These are phyloP conservation scores for Coracopsis vasa DNA, from an alignment of 2,113 vertebrate genomes.

Conservation along the genomic window DNA sequence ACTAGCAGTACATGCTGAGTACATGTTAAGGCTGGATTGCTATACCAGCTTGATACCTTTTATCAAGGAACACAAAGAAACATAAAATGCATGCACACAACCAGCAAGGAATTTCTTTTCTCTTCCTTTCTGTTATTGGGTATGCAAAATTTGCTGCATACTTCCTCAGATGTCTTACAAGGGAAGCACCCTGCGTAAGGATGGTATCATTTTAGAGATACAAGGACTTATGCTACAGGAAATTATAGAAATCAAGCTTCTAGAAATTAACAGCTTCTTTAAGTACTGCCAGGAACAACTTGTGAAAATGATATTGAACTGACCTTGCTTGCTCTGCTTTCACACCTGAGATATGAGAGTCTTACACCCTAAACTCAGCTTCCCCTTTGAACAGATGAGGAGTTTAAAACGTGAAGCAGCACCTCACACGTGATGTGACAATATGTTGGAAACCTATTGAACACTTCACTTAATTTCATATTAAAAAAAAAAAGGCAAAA, in stretches of 20 bases:
- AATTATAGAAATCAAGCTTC: background rate
- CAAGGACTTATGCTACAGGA: fast-evolving
- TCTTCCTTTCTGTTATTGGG: background rate
- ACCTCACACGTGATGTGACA: background rate
- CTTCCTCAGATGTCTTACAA: background rate
- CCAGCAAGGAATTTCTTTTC: background rate
- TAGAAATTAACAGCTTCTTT: background rate
- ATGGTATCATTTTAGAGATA: background rate
- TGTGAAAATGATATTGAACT: background rate
- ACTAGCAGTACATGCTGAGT: background rate
- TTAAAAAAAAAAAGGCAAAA: background rate
- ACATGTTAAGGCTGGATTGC: background rate
- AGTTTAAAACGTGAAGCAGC: background rate
- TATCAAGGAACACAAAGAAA: background rate
- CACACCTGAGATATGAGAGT: background rate
- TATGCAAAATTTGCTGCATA: background rate
- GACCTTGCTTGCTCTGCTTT: background rate
- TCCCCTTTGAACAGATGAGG: background rate
- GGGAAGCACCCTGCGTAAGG: background rate
- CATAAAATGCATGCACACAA: background rate
- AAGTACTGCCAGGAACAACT: background rate
- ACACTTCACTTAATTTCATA: background rate
- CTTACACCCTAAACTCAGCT: background rate
- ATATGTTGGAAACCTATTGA: background rate
- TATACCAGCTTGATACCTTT: background rate